phyloP scores from a whole-genome alignment of 1,140 invertebrate genomes.

The Lineus longissimus region DNA sequence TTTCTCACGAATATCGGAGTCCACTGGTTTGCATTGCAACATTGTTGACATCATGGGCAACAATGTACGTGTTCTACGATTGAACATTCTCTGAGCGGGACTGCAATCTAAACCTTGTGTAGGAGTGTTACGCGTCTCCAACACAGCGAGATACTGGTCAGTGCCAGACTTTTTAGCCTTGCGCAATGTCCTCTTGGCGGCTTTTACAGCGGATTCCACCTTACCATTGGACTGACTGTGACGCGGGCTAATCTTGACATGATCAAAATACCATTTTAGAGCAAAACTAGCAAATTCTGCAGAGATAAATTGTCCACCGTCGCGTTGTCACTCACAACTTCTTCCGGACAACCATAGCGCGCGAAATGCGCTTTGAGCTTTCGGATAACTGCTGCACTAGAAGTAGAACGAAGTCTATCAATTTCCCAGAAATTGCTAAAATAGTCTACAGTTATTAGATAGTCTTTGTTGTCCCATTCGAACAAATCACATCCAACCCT shows the following conservation, averaged over 20 bases:
- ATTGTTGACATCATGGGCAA: neutral
- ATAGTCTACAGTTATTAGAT: slow-evolving; percentile 24
- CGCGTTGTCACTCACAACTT: slow-evolving; percentile 13
- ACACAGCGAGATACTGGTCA: slow-evolving; percentile 8
- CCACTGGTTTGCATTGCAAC: no score
- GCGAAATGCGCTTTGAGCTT: slow-evolving; percentile 11
- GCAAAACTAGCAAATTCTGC: slow-evolving; percentile 12
- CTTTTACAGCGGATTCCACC: slow-evolving; percentile 16
- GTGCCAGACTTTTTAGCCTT: neutral
- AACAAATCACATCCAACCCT: slow-evolving; percentile 23
- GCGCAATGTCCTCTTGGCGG: slow-evolving; percentile 14
- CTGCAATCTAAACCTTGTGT: slow-evolving; percentile 9
- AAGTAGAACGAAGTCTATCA: slow-evolving; percentile 13
- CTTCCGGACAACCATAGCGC: slow-evolving; percentile 11
- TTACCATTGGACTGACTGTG: slow-evolving; percentile 15
- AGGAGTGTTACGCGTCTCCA: slow-evolving; percentile 19
- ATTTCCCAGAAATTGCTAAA: slow-evolving; percentile 22
- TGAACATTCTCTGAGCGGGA: slow-evolving; percentile 11
- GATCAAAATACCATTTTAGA: slow-evolving; percentile 12
- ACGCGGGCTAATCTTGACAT: slow-evolving; percentile 4
- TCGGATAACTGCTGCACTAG: neutral
- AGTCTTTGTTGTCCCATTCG: slow-evolving; percentile 17
- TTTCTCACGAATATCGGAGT: no score
- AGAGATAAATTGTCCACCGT: slow-evolving; percentile 18
- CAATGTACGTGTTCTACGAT: neutral